Evolutionary conservation across 2,113 vertebrate genomes (phyloP), one percentile per base, ranked within the genome.

Genomic region (Nothocercus nigrocapillus): DNA sequence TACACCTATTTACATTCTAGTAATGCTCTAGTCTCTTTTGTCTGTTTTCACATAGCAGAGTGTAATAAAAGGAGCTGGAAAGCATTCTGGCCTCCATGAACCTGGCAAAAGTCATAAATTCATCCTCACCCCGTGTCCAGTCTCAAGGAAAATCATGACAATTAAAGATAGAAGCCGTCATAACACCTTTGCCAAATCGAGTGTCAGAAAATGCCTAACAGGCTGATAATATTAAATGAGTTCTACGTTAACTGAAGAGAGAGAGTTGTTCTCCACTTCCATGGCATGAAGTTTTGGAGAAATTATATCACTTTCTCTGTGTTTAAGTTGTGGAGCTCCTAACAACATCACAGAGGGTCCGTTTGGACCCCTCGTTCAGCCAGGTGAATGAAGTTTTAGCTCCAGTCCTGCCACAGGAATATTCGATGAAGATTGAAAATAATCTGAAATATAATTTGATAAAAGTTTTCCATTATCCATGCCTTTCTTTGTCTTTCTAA

Each of bases 1-100:
- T 15, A 16, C 11, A 34, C 40, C 11, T 66, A 2, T 18, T 13
- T 61, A 9, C 5, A 32, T 30, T 77, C 24, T 51, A 67, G 18
- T 58, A 88, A 42, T 24, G 7, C 9, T 88, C 30, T 74, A 83
- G 62, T 42, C 3, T 53, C 4, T 80, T 8, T 49, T 82, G 67
- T 82, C 30, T 80, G 2, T 25, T 93, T 92, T 53, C 25, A 25
- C 18, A 36, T 4, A 45, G 11, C 13, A 44, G 7, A 80, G 36
- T 44, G 8, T 53, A 66, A 27, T 19, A 73, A 75, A 81, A 76
- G n/a, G 45, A 32, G 4, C 54, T 24, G 62, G 9, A 77, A 89
- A 67, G 3, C 9, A 18, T 69, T 38, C 13, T 0, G 5, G 1
- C 4, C 40, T 70, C 25, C 18, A 24, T 5, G 3, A 77, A 59